Evolutionary conservation across 2,797 vertebrate genomes (phyloP).

Genomic region (Momotus momota): DNA sequence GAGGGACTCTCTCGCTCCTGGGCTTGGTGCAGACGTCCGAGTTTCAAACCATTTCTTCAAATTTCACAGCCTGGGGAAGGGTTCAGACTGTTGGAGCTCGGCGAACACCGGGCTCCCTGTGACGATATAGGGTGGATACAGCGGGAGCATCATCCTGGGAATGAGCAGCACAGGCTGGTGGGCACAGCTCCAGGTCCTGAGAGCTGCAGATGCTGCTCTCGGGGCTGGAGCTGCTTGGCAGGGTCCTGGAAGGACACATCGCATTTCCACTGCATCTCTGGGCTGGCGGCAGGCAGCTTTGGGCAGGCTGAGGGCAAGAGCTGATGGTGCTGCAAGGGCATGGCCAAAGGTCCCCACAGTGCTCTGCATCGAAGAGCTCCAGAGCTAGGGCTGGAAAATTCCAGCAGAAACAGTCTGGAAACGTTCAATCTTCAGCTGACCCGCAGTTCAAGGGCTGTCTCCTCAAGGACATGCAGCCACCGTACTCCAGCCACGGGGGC

Average conservation of each 20-base stretch:
- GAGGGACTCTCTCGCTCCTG: neutral
- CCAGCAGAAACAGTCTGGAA: neutral
- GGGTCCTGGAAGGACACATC: neutral
- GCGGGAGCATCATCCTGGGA: accelerated
- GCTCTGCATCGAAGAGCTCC: neutral
- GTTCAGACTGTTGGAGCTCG: neutral
- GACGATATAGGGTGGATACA: accelerated
- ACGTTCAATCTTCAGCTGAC: neutral
- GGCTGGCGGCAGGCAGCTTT: accelerated
- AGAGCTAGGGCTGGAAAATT: neutral
- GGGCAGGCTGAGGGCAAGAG: neutral
- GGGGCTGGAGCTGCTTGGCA: neutral
- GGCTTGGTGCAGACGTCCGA: accelerated
- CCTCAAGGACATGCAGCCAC: neutral
- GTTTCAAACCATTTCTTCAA: neutral
- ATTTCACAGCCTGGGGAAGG: neutral
- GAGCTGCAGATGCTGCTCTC: neutral
- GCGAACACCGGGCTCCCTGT: accelerated
- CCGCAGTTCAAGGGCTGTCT: accelerated
- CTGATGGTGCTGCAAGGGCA: neutral
- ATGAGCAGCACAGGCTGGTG: accelerated
- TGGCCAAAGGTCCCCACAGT: accelerated
- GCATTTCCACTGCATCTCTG: accelerated
- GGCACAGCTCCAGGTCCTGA: neutral
- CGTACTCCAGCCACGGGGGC: accelerated